phyloP scores from a whole-genome alignment of 2,888 invertebrate species.

The Formica aserva region DNA sequence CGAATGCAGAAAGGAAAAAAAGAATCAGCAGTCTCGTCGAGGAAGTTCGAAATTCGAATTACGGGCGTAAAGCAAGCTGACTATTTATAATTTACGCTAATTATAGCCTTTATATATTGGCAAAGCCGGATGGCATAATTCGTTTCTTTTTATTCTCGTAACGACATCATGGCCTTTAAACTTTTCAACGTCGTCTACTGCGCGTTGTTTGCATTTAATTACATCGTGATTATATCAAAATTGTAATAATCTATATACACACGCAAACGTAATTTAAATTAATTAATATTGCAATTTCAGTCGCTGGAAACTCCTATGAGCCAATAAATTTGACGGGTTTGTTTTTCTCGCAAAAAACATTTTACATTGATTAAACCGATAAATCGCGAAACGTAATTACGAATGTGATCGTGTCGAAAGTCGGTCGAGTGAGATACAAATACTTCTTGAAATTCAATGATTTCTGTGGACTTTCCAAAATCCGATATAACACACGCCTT shows the following conservation, averaged over 20 bases:
- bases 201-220: constrained; percentile 42
- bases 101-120: background rate
- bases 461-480: background rate
- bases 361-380: constrained; percentile 15
- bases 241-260: constrained; percentile 31
- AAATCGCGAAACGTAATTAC: constrained; percentile 27
- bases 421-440: background rate
- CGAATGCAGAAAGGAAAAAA: constrained; percentile 22
- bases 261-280: constrained; percentile 43
- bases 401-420: background rate
- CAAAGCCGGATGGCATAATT: constrained; percentile 35
- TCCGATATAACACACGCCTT: background rate
- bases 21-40: constrained; percentile 21
- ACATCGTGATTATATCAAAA: constrained; percentile 24
- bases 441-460: background rate
- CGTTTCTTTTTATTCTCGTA: constrained; percentile 26
- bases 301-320: background rate
- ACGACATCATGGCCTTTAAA: constrained; percentile 41
- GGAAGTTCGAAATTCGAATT: constrained; percentile 57
- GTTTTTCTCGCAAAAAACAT: background rate
- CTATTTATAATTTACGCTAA: constrained; percentile 45
- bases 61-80: constrained; percentile 15
- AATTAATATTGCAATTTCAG: constrained; percentile 42
- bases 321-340: background rate
- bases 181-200: constrained; percentile 30